These are phyloP conservation scores for Pantherophis guttatus DNA, from an alignment of 2,113 vertebrate species.

Conservation along the genomic window DNA sequence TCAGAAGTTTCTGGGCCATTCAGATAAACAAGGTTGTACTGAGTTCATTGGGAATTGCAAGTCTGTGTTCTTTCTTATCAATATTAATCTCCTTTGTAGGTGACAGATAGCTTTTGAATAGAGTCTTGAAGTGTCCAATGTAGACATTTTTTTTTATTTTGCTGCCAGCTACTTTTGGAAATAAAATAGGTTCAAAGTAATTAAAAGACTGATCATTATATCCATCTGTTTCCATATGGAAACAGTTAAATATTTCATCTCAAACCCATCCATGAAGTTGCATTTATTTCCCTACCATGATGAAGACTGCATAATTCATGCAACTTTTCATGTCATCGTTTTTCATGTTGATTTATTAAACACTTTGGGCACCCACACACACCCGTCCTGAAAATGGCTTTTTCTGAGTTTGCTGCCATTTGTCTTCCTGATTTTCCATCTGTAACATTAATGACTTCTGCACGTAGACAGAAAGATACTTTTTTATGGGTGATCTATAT, in stretches of 20 bases:
- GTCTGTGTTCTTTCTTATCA: constrained; percentile 1
- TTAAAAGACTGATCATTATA: constrained; percentile 44
- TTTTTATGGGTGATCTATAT: constrained; percentile 52
- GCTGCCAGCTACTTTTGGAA: constrained; percentile 36
- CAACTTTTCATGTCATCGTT: constrained; percentile 57
- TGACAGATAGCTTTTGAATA: constrained; percentile 28
- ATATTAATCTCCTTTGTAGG: background rate
- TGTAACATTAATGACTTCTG: constrained; percentile 61
- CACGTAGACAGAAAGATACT: constrained; percentile 54
- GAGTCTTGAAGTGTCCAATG: background rate
- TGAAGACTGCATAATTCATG: constrained; percentile 65
- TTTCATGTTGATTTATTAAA: constrained; percentile 56
- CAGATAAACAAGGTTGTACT: background rate
- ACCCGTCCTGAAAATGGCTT: constrained; percentile 41
- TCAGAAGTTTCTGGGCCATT: background rate
- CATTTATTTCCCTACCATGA: constrained; percentile 60
- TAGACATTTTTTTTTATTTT: background rate
- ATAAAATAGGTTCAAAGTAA: constrained; percentile 52
- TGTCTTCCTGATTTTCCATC: constrained; percentile 55
- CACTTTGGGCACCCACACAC: constrained; percentile 42
- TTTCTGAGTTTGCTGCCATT: constrained; percentile 61
- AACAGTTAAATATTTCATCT: constrained; percentile 63
- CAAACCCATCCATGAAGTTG: constrained; percentile 51
- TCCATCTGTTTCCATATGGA: constrained; percentile 37
- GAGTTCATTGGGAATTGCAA: background rate